Evolutionary conservation across 2,888 invertebrate genomes (phyloP).

Genomic region (Agrochola circellaris): DNA sequence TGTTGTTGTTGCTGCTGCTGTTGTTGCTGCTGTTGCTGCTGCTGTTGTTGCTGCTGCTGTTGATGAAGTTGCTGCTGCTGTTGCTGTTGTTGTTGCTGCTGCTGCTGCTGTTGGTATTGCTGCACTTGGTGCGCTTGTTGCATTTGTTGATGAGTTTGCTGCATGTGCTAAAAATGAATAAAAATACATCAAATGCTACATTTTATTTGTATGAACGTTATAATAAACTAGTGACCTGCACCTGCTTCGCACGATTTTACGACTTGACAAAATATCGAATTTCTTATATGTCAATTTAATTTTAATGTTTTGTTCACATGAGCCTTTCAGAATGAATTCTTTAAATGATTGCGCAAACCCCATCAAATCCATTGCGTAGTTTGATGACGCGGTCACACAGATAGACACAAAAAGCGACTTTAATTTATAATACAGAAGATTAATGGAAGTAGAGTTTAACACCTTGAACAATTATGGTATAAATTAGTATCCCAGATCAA

Average conservation of each 20-base stretch:
- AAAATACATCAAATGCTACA: background rate
- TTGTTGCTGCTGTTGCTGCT: conserved; percentile 80
- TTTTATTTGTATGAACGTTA: background rate
- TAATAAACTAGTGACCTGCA: no score
- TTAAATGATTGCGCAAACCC: background rate
- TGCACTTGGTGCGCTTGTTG: conserved; percentile 84
- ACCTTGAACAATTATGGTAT: conserved; percentile 8
- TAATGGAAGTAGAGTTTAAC: background rate
- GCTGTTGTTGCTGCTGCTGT: conserved; percentile 79
- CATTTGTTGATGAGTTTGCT: conserved; percentile 80
- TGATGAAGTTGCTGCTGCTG: conserved; percentile 79
- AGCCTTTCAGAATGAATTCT: background rate
- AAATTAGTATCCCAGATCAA: background rate
- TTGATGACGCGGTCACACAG: background rate
- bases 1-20: conserved; percentile 78
- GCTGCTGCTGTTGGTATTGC: conserved; percentile 81
- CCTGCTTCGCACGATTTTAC: background rate
- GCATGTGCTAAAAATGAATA: conserved; percentile 72
- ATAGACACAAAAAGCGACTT: background rate
- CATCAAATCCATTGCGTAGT: background rate
- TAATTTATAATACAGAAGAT: background rate
- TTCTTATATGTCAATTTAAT: background rate
- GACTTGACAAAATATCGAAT: background rate
- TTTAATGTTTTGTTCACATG: background rate
- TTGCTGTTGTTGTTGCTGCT: conserved; percentile 80